Conservation (phyloP, 1,140 invertebrate genomes). For the Elysia chlorotica region DNA sequence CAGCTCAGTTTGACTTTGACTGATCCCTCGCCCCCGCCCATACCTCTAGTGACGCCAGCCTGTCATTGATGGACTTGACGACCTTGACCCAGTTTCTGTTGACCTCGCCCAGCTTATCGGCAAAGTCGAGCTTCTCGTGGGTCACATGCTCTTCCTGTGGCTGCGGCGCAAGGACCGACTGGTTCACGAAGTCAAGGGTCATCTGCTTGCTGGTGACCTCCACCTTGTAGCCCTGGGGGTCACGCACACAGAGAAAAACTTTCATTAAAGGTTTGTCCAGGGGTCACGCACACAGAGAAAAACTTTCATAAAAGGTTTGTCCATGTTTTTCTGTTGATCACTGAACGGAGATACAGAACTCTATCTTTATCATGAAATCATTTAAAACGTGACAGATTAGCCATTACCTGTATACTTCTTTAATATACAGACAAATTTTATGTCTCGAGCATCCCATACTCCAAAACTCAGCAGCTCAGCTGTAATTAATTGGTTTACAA, state of each 20-base stretch:
- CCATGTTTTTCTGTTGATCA: too few species aligned
- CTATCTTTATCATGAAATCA: too few species aligned
- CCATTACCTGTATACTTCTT: too few species aligned
- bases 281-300: not conserved
- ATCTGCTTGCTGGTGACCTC: constrained; percentile 54
- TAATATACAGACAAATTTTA: too few species aligned
- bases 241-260: not conserved
- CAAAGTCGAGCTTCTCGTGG: constrained; percentile 51
- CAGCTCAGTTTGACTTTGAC: too few species aligned
- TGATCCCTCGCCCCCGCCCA: not conserved
- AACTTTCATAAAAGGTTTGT: not conserved
- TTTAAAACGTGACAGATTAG: too few species aligned
- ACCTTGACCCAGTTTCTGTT: constrained; percentile 50
- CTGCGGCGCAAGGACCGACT: constrained; percentile 41
- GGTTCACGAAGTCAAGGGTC: constrained; percentile 59
- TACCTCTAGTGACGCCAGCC: constrained; percentile 43
- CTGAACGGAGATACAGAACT: too few species aligned
- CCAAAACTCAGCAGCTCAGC: too few species aligned
- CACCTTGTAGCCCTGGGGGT: constrained; percentile 52
- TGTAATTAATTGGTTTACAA: too few species aligned
- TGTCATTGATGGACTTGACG: constrained; percentile 41
- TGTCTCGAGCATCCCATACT: too few species aligned
- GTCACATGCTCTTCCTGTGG: constrained; percentile 28
- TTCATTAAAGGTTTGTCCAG: not conserved
- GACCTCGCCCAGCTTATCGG: constrained; percentile 47